Evolutionary conservation across 2,797 vertebrate species (phyloP), one percentile per base, ranked within the genome.

Genomic region (Phalanger gymnotis): DNA sequence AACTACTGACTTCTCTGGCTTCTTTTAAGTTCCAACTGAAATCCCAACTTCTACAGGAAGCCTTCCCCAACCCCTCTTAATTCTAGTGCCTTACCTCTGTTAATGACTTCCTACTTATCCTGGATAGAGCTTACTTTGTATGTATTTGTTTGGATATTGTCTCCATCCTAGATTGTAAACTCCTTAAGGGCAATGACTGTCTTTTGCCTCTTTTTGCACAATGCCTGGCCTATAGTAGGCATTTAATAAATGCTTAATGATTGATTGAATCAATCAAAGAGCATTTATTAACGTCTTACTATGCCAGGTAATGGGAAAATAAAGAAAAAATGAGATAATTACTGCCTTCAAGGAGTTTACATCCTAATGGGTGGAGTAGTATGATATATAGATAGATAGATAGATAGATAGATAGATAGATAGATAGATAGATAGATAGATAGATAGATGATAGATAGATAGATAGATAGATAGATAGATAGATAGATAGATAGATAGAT

Each of bases 161-260:
- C 22, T 95, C 47, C 3, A 57, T 5, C 91, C 56, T 56, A 93
- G 16, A 93, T 66, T 51, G 61, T 93, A 90, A 94, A 54, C 54
- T 90, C 90, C 90, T 73, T 92, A 7, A 0, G 22, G 0, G 0
- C 13, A 61, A 28, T 22, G 0, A 58, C 2, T 81, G 95, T 55
- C 92, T 19, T 92, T 93, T 40, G 55, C 12, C 34, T 93, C 51
- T 94, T 5, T 90, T 95, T 92, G 53, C 56, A 95, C 81, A 94
- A 91, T 81, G 14, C 11, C 91, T 58, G 14, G 12, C 40, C 31
- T 1, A 13, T 58, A 58, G 51, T 56, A 94, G 40, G 27, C 5
- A 12, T 13, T 30, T 94, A 55, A 96, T 47, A 89, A 95, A 90
- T 90, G 90, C 47, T 54, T 92, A 16, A 25, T 94, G 51, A 93